Evolutionary conservation across 37 sponge, comb jelly and placozoan species (phyloP).

Genomic region (Geodia barretti): DNA sequence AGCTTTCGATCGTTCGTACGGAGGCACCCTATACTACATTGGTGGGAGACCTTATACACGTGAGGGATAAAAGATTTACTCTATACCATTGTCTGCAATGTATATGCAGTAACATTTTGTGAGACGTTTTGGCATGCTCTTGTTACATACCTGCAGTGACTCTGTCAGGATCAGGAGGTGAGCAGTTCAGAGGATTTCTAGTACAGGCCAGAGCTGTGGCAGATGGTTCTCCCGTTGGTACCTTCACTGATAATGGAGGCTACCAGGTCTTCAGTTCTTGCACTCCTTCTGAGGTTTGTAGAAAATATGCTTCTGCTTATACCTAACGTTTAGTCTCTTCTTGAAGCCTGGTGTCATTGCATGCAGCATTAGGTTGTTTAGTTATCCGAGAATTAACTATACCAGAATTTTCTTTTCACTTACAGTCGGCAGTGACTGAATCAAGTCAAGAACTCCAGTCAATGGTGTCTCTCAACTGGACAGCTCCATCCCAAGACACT

Average conservation of each 20-base stretch:
- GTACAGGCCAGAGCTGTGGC: constrained; percentile 23
- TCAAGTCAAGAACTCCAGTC: background rate
- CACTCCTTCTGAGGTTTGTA: background rate
- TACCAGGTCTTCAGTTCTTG: background rate
- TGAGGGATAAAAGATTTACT: too few relatives aligned
- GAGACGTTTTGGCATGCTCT: background rate
- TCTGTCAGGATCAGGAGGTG: constrained; percentile 5
- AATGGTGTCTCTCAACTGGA: background rate
- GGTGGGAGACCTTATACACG: background rate
- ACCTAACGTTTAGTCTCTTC: too few relatives aligned
- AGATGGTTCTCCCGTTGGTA: constrained; percentile 29
- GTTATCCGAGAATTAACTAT: too few relatives aligned
- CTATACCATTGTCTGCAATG: too few relatives aligned
- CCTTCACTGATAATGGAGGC: background rate
- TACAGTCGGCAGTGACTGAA: background rate
- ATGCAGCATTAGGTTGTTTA: too few relatives aligned
- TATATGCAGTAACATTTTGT: background rate
- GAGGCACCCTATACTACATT: background rate
- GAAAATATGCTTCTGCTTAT: too few relatives aligned
- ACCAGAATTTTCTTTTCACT: too few relatives aligned
- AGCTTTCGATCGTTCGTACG: background rate
- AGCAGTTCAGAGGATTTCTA: constrained; percentile 21
- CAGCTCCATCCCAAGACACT: background rate
- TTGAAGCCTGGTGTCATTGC: too few relatives aligned
- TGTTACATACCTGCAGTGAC: background rate